These are phyloP conservation scores for Sebastes alutus DNA, from an alignment of 2,797 vertebrate genomes.

Conservation along the genomic window DNA sequence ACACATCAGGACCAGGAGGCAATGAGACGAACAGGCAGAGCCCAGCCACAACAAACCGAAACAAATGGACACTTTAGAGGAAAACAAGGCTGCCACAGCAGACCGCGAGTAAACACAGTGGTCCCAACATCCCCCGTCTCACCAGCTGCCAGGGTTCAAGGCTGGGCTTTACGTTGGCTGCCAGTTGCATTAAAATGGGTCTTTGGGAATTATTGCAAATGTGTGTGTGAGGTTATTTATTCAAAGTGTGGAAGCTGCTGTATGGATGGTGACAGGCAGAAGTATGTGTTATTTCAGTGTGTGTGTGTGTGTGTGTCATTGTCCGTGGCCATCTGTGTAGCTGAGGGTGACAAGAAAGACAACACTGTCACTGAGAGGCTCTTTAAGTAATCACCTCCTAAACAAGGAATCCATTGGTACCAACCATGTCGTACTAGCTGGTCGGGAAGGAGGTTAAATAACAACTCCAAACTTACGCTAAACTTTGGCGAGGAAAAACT, in stretches of 20 bases:
- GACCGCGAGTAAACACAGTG: constrained; percentile 48
- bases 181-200: constrained; percentile 15
- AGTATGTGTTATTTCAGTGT: too few species aligned
- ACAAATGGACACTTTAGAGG: constrained; percentile 60
- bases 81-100: constrained; percentile 42
- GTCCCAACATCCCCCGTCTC: constrained; percentile 51
- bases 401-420: too few species aligned
- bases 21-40: constrained; percentile 39
- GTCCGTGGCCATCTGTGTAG: too few species aligned
- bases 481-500: too few species aligned
- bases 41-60: constrained; percentile 39
- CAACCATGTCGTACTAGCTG: too few species aligned
- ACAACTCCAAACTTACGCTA: too few species aligned
- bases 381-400: background rate
- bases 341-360: too few species aligned
- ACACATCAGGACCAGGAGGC: constrained; percentile 34
- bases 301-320: too few species aligned
- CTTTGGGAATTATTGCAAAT: constrained; percentile 17
- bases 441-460: too few species aligned
- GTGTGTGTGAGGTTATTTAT: constrained; percentile 23
- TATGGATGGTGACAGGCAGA: background rate
- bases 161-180: constrained; percentile 8
- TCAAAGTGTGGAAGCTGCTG: constrained; percentile 3
- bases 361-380: background rate
- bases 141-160: constrained; percentile 61